Conservation (phyloP, 2,888 invertebrate genomes). For the Crocallis elinguaria region DNA sequence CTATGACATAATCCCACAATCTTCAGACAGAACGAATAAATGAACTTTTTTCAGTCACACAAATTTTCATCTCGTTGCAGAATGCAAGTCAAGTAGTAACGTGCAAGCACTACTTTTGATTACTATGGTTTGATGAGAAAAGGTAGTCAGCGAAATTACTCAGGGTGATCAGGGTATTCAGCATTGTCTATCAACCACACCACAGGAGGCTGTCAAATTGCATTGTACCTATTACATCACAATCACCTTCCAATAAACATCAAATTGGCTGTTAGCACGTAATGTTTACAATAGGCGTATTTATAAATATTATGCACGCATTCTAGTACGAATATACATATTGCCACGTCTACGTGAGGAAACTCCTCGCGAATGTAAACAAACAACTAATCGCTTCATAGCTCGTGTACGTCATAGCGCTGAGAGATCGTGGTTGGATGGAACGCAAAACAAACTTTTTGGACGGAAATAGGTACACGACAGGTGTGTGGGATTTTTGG, state of each 20-base stretch:
- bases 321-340: neutral
- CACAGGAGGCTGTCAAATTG: neutral
- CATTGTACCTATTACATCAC: neutral
- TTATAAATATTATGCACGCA: neutral
- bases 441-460: neutral
- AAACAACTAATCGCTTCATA: neutral
- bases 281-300: neutral
- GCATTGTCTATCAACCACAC: no score
- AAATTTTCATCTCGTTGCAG: no score
- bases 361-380: neutral
- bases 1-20: no score
- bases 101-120: no score
- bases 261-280: neutral
- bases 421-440: neutral
- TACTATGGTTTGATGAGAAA: no score
- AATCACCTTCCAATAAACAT: neutral
- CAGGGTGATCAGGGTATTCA: no score
- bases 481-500: neutral
- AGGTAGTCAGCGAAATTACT: no score
- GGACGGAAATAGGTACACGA: neutral
- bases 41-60: no score
- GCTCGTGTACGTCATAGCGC: neutral
- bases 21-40: no score
- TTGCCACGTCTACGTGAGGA: slow-evolving; percentile 4
- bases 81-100: no score